A percentile compares a stretch with the other conserved stretches of the same genome.
Conservation (phyloP, 1,140 invertebrate genomes). For the Condylostylus longicornis region DNA sequence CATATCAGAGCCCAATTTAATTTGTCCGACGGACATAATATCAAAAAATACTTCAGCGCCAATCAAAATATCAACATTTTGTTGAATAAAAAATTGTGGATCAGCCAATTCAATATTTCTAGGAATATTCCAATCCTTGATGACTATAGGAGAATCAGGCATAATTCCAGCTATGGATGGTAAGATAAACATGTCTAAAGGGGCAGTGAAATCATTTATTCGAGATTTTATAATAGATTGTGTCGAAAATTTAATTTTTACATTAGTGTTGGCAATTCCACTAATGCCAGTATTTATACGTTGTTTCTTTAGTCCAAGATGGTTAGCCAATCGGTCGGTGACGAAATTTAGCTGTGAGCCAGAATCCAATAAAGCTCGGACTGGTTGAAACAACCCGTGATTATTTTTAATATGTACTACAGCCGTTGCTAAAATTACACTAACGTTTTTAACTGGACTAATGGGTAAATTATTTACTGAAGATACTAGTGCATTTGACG, state of each 20-base stretch:
- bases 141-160: neutral
- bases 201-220: neutral
- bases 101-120: slow-evolving; percentile 15
- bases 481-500: too few species aligned
- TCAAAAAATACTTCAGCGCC: slow-evolving; percentile 14
- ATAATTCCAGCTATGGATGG: slow-evolving; percentile 1
- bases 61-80: slow-evolving; percentile 16
- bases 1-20: slow-evolving; percentile 1
- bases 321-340: slow-evolving; percentile 4
- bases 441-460: too few species aligned
- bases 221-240: neutral
- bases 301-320: neutral
- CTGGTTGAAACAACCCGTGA: slow-evolving; percentile 2
- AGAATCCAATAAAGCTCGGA: slow-evolving; percentile 6
- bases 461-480: too few species aligned
- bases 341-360: slow-evolving; percentile 5
- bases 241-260: neutral
- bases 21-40: slow-evolving; percentile 15
- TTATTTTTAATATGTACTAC: slow-evolving; percentile 6
- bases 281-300: neutral
- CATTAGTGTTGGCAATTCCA: neutral
- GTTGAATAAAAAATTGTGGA: slow-evolving; percentile 13
- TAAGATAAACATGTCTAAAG: slow-evolving; percentile 2
- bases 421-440: slow-evolving; percentile 5
- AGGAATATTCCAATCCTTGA: slow-evolving; percentile 11